Conservation (phyloP, 2,888 invertebrate genomes). For the Drosophila suboccidentalis region DNA sequence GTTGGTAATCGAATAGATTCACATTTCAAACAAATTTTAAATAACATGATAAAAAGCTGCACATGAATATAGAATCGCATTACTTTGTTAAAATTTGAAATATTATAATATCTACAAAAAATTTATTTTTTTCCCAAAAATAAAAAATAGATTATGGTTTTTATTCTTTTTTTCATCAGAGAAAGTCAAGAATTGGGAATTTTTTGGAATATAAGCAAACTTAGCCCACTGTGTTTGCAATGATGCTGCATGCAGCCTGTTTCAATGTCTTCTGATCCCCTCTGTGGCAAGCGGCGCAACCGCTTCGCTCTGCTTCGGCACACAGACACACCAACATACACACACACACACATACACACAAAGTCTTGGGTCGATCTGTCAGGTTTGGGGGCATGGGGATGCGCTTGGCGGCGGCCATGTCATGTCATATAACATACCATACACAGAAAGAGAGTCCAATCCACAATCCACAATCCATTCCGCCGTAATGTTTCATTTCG, state of each 20-base stretch:
- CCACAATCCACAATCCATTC: slow-evolving; percentile 74
- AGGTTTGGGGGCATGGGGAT: slow-evolving; percentile 50
- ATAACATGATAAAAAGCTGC: too few relatives aligned
- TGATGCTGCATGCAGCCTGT: slow-evolving; percentile 28
- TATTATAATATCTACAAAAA: too few relatives aligned
- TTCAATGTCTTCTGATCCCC: slow-evolving; percentile 53
- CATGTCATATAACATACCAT: slow-evolving; percentile 51
- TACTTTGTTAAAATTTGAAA: too few relatives aligned
- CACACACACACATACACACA: slow-evolving; percentile 8
- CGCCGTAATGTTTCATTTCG: slow-evolving; percentile 80
- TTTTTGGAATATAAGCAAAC: background rate
- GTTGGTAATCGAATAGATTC: too few relatives aligned
- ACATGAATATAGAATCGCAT: too few relatives aligned
- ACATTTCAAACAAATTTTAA: too few relatives aligned
- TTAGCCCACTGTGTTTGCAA: slow-evolving; percentile 3
- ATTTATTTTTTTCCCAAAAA: too few relatives aligned
- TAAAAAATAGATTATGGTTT: too few relatives aligned
- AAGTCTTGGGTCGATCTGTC: slow-evolving; percentile 40
- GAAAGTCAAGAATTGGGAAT: background rate
- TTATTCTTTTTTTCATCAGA: too few relatives aligned
- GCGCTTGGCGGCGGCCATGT: slow-evolving; percentile 76
- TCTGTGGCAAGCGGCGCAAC: slow-evolving; percentile 52
- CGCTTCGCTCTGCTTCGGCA: slow-evolving; percentile 70
- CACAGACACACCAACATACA: slow-evolving; percentile 26
- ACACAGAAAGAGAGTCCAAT: slow-evolving; percentile 45